Evolutionary conservation across 2,113 vertebrate species (phyloP), one percentile per base, ranked within the genome.

Genomic region (Pluvialis apricaria): DNA sequence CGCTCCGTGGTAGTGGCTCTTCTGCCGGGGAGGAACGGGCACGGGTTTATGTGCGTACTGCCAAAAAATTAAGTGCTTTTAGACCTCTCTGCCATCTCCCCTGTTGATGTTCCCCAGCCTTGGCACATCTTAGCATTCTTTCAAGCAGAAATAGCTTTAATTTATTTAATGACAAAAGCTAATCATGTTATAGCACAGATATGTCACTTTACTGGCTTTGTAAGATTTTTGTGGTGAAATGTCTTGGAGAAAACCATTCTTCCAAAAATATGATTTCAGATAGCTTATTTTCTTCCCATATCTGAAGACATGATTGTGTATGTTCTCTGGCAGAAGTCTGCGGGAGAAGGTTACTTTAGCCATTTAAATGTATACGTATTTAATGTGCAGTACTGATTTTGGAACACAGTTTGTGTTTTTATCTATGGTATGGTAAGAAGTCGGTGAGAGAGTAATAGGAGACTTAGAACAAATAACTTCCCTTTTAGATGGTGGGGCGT

Each of bases 121-220:
- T 95, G 88, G 92, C 72, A 69, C 61, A 38, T 89, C 73, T 69
- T 44, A 4, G 38, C 1, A 0, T 93, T 79, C 77, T 84, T 84
- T 76, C 70, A 64, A 77, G 86, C 77, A 92, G 77, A 73, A 86
- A 51, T 85, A 71, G 25, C 45, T 95, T 91, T 91, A 68, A 84
- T 93, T 95, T 88, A 57, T 95, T 96, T 86, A 93, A 91, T 76
- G 86, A 92, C 73, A 94, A 92, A 90, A 88, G 81, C 68, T 83
- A 61, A 90, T 96, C 62, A 11, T 18, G 75, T 92, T 91, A 77
- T 52, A 87, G 81, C 0, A 0, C 57, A 54, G 77, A 85, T 82
- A 75, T 70, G 92, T 89, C 86, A 45, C 55, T 96, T 93, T 14
- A 88, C 71, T 60, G 70, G 85, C 78, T 95, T 85, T 65, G 65